phyloP scores from a whole-genome alignment of 2,888 invertebrate species.

The Oligia latruncula region DNA sequence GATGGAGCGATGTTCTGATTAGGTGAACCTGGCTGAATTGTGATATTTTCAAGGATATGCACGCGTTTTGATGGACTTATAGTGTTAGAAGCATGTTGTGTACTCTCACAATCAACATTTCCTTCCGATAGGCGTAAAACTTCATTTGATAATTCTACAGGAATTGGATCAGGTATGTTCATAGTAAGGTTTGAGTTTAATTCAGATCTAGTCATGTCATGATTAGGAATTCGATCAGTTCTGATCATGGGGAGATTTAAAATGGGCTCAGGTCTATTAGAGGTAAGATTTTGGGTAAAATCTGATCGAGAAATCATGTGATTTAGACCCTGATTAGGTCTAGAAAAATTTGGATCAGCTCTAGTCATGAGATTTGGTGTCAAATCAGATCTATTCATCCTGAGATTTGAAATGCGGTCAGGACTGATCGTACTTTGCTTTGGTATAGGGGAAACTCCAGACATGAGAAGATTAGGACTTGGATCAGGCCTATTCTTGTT shows the following conservation, averaged over 20 bases:
- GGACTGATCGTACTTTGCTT: constrained; percentile 30
- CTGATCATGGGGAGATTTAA: constrained; percentile 7
- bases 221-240: constrained; percentile 13
- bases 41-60: constrained; percentile 82
- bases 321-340: constrained; percentile 11
- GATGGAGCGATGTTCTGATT: constrained; percentile 30
- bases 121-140: constrained; percentile 68
- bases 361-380: constrained; percentile 20
- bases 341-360: constrained; percentile 21
- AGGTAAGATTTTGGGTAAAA: constrained; percentile 6
- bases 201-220: constrained; percentile 29
- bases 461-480: constrained; percentile 6
- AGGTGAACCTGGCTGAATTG: constrained; percentile 71
- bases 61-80: constrained; percentile 80
- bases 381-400: constrained; percentile 30
- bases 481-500: constrained; percentile 9
- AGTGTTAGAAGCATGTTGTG: constrained; percentile 64
- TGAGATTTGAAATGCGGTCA: constrained; percentile 13
- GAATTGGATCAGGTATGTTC: constrained; percentile 66
- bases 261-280: constrained; percentile 23
- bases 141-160: constrained; percentile 75
- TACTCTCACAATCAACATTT: constrained; percentile 37
- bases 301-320: constrained; percentile 25
- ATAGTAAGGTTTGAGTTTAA: constrained; percentile 16
- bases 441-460: constrained; percentile 35